Evolutionary conservation across 2,888 invertebrate genomes (phyloP).

Genomic region (Ichneumoninae sp.): DNA sequence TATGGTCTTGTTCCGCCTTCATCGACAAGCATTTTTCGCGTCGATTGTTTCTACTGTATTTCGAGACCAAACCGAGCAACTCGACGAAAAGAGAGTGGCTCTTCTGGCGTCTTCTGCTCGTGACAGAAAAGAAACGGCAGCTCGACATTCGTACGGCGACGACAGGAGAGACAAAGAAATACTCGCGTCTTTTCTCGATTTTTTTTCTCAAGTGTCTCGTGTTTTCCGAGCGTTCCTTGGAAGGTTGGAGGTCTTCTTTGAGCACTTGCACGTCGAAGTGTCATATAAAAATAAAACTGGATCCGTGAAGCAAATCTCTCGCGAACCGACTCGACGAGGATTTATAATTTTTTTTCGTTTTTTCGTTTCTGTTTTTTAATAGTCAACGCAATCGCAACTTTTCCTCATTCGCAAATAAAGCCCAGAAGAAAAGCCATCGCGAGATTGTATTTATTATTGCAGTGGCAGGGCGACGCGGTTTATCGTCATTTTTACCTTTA

Average conservation of each 20-base stretch:
- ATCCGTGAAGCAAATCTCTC: background rate
- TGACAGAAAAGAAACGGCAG: slow-evolving; percentile 56
- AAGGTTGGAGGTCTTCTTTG: slow-evolving; percentile 25
- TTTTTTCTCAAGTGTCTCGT: slow-evolving; percentile 29
- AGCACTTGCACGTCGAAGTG: background rate
- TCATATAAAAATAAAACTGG: slow-evolving; percentile 23
- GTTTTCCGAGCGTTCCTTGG: slow-evolving; percentile 17
- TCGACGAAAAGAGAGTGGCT: slow-evolving; percentile 59
- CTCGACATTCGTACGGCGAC: slow-evolving; percentile 53
- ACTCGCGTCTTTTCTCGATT: slow-evolving; percentile 55
- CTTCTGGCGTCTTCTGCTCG: slow-evolving; percentile 41
- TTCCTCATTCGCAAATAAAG: slow-evolving; percentile 12
- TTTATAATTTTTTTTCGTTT: background rate
- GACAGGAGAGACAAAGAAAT: slow-evolving; percentile 32
- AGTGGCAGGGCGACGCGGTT: slow-evolving; percentile 30
- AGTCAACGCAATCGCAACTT: background rate
- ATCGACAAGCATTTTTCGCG: slow-evolving; percentile 43
- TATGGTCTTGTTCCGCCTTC: slow-evolving; percentile 29
- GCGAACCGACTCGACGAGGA: background rate
- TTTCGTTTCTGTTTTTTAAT: background rate
- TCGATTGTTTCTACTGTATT: slow-evolving; percentile 44
- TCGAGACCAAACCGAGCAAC: slow-evolving; percentile 30
- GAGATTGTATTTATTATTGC: slow-evolving; percentile 41
- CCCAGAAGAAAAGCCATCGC: background rate
- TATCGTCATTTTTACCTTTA: slow-evolving; percentile 58